A percentile compares a stretch with the other conserved stretches of the same genome.
These are phyloP conservation scores for Ceratina australensis DNA, from an alignment of 1,140 invertebrate genomes.

Conservation along the genomic window DNA sequence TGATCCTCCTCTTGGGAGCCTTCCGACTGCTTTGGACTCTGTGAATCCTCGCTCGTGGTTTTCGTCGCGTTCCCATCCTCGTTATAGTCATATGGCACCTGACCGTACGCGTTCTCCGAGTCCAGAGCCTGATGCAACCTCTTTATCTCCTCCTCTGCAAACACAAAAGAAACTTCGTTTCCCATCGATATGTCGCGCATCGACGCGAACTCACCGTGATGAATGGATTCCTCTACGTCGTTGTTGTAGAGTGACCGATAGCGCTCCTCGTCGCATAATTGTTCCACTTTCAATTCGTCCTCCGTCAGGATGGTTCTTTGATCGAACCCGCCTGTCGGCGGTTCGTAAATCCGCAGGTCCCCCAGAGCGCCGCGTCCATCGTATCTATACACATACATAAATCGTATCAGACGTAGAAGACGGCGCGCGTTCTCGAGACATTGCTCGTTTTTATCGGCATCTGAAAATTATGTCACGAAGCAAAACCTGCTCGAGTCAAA, in stretches of 20 bases:
- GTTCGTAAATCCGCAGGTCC: slow-evolving; percentile 87
- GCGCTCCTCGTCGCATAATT: slow-evolving; percentile 93
- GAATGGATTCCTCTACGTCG: slow-evolving; percentile 90
- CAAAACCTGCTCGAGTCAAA: slow-evolving; percentile 49
- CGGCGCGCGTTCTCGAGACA: slow-evolving; percentile 40
- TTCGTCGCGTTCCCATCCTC: slow-evolving; percentile 76
- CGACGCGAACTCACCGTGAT: slow-evolving; percentile 84
- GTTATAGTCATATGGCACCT: slow-evolving; percentile 92
- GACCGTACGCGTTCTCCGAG: slow-evolving; percentile 85
- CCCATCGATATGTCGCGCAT: neutral
- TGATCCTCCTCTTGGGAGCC: slow-evolving; percentile 83
- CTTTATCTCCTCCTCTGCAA: slow-evolving; percentile 93
- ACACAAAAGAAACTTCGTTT: slow-evolving; percentile 13
- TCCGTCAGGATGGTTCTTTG: slow-evolving; percentile 85
- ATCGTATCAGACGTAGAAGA: slow-evolving; percentile 65
- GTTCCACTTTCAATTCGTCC: slow-evolving; percentile 90
- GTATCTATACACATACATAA: slow-evolving; percentile 87
- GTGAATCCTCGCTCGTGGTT: slow-evolving; percentile 68
- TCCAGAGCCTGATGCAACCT: slow-evolving; percentile 88
- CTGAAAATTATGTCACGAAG: slow-evolving; percentile 70
- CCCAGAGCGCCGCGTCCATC: slow-evolving; percentile 94
- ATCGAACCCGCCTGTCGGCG: slow-evolving; percentile 86
- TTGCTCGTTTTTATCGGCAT: slow-evolving; percentile 60
- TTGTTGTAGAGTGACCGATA: slow-evolving; percentile 93
- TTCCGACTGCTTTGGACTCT: slow-evolving; percentile 72